Base-by-base conservation (phyloP, 2,888 invertebrate species). In the Lasioglossum figueresi region DNA sequence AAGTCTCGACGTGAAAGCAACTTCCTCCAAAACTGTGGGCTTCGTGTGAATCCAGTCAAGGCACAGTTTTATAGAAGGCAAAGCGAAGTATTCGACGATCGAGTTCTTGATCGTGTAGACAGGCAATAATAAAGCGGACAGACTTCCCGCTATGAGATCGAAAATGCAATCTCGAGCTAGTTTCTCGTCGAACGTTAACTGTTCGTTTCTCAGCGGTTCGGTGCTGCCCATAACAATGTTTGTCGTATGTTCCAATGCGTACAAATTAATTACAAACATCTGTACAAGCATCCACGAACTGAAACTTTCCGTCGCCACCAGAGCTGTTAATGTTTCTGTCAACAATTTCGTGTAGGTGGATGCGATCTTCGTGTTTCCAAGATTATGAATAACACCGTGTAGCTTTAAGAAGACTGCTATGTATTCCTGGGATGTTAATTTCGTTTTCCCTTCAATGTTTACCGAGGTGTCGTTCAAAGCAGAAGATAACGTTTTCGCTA, bases 251-350 rank as follows among this genome's bases (percentile, higher is more conserved):
- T 96, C 96, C 80, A 97, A 96, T 19, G 97, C 96, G 95, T 97
- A 98, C 78, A 98, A 96, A 93, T 97, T 97, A 66, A 98, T 97
- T 83, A 97, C 96, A 74, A 97, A 96, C 96, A 98, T 97, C 96
- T 98, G 97, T 56, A 98, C 96, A 40, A 98, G 96, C 89, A 97
- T 97, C 95, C 97, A 97, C 0, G 97, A 96, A 74, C 97, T 97
- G 89, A 98, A 97, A 92, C 97, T 97, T 92, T 98, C 97, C 0
- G 98, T 97, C 0, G 97, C 97, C 14, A 98, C 96, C 81, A 98
- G 96, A 0, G 97, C 97, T 0, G 97, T 97, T 88, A 98, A 95
- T 56, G 97, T 97, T 0, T 97, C 96, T 82, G 97, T 97, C 45
- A 98, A 95, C 40, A 96, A 96, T 88, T 96, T 96, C 59, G 97